Conservation (phyloP, 2,113 vertebrate species). For the Sturnus vulgaris region DNA sequence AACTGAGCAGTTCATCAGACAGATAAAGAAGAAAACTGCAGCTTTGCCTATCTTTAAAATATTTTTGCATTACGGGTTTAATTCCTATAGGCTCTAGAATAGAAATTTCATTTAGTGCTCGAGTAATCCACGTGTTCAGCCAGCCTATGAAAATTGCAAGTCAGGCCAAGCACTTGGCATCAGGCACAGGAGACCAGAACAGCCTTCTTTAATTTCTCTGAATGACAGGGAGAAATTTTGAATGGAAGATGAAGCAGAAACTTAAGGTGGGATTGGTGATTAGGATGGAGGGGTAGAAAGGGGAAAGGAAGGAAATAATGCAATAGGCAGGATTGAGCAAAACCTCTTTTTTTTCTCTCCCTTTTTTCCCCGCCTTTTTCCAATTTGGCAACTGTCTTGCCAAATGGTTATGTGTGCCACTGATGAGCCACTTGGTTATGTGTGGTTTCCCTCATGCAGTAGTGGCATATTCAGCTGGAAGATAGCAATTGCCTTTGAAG, state of each 20-base stretch:
- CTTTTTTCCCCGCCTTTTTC: accelerated
- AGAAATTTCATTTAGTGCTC: neutral
- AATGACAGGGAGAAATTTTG: neutral
- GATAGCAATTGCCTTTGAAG: neutral
- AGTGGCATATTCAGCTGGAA: neutral
- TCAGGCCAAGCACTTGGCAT: neutral
- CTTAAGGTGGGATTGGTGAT: neutral
- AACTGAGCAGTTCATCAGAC: neutral
- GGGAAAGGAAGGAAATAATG: neutral
- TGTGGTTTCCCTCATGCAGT: neutral
- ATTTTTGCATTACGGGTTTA: neutral
- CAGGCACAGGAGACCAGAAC: neutral
- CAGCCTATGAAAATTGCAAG: neutral
- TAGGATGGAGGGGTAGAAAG: neutral
- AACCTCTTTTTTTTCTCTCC: neutral
- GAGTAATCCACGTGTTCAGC: neutral
- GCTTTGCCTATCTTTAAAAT: neutral
- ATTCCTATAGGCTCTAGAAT: neutral
- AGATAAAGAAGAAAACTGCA: neutral
- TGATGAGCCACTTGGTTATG: neutral
- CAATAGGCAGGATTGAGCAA: neutral
- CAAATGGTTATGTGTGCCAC: neutral
- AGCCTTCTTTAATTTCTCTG: neutral
- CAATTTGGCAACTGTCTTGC: neutral
- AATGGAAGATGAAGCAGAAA: neutral